A percentile compares a stretch with the other conserved stretches of the same genome.
phyloP scores from a whole-genome alignment of 2,888 invertebrate genomes.

The Synanthedon andrenaeformis region DNA sequence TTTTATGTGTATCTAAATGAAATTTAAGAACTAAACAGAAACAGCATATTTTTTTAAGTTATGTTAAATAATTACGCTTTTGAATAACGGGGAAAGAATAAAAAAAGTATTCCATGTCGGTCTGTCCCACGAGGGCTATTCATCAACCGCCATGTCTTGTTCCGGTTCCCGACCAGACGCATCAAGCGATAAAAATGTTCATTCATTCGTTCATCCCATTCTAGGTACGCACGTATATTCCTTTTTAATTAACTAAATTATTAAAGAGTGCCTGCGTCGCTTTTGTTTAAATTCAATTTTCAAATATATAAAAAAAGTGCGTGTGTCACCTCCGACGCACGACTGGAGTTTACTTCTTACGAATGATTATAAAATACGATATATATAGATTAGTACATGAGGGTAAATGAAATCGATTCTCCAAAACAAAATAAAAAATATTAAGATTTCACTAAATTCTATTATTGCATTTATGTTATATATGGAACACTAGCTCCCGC shows the following conservation, averaged over 20 bases:
- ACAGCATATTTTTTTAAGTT: no score
- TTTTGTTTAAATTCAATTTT: constrained; percentile 1
- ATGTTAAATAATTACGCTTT: no score
- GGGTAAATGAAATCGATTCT: no score
- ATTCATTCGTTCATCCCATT: constrained; percentile 16
- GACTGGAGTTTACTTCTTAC: no score
- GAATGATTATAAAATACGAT: not conserved
- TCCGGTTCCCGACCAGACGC: constrained; percentile 32
- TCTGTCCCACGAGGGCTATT: constrained; percentile 34
- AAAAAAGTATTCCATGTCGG: constrained; percentile 9
- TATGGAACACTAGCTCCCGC: no score
- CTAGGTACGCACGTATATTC: no score
- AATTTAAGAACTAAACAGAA: no score
- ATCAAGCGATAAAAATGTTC: constrained; percentile 33
- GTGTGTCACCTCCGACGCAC: no score
- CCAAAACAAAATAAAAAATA: no score
- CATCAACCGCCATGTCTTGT: constrained; percentile 47
- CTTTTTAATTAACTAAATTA: no score
- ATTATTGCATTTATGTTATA: not conserved
- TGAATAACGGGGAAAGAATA: not conserved
- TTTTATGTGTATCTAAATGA: no score
- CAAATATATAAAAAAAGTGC: not conserved
- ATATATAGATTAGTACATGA: no score
- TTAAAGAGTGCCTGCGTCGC: not conserved
- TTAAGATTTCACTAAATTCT: not conserved